Base-by-base conservation (phyloP, 2,797 vertebrate genomes). In the Falco novaeseelandiae region DNA sequence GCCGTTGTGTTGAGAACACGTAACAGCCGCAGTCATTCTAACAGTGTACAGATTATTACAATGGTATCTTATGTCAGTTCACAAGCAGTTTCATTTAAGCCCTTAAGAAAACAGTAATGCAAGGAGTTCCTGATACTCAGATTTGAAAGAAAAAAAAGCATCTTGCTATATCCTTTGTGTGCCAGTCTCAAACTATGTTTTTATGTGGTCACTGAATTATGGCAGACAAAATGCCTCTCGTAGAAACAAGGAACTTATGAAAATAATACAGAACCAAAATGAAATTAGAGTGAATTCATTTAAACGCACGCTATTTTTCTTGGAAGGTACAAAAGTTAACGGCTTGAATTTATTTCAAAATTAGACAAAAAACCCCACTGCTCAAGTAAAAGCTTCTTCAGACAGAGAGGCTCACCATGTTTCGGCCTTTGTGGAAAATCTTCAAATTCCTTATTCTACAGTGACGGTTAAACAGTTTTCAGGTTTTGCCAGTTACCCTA, bases 1-100 rank as follows among this genome's bases (percentile, higher is more conserved):
- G 65, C 40, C 1, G 0, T 0, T 22, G 29, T 20, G 22, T 8
- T 32, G 29, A 66, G 36, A 79, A 19, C 42, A 54, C 0, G 0
- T 6, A 73, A 29, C 30, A 59, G 58, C 40, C 76, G 29, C 71
- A 54, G 5, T 9, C 2, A 1, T 52, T 66, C 42, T 46, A 51
- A 51, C 8, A 55, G 58, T 1, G 0, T 3, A 29, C 2, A 22
- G n/a, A 38, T 63, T 21, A 32, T 32, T 67, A 55, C 44, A 42
- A 17, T 2, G 8, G 32, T 22, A 8, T 52, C 25, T 78, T 25
- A 23, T 15, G 65, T 48, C 44, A 63, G 36, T 29, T 67, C 76
- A 49, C 72, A 40, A 57, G 46, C 40, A n/a, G 23, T 76, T 32
- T 61, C 46, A 81, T 83, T 94, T 69, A 82, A 93, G 22, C 4